Evolutionary conservation across 2,888 invertebrate genomes (phyloP), one percentile per base, ranked within the genome.

Genomic region (Balanococcus diminutus): DNA sequence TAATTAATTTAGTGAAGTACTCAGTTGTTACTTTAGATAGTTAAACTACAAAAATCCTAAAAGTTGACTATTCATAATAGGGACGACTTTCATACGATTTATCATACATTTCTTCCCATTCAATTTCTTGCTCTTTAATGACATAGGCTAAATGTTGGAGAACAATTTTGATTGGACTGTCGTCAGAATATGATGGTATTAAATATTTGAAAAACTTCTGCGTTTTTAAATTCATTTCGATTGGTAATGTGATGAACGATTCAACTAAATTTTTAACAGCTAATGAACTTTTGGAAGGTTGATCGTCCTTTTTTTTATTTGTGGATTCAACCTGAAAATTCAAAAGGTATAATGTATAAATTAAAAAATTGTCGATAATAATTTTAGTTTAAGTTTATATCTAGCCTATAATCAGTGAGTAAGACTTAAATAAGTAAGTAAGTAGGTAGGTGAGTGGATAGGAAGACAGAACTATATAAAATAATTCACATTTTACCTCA

Each of bases 31-130:
- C n/a, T n/a, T n/a, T n/a, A n/a, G n/a, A n/a, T n/a, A n/a, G n/a
- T n/a, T n/a, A n/a, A n/a, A n/a, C n/a, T n/a, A 36, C 36, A n/a
- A n/a, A n/a, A n/a, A n/a, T n/a, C n/a, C n/a, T n/a, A n/a, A n/a
- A n/a, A n/a, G n/a, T n/a, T n/a, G n/a, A n/a, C n/a, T n/a, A n/a
- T n/a, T n/a, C n/a, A 36, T 79, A 79, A 36, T 36, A 79, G 8
- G 75, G 75, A 79, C 36, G 36, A 11, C 75, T 79, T 79, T 79
- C 75, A n/a, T 79, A 36, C 4, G 36, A 79, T 79, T 79, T 79
- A 19, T 36, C 36, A 16, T 79, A 36, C 11, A 19, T 19, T 4
- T 19, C 28, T 32, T 79, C 36, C 75, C 75, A 79, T 36, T 36
- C 32, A 4, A 16, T 16, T 79, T 79, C 75, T 36, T 79, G 75